Evolutionary conservation across 2,888 invertebrate genomes (phyloP), one percentile per base, ranked within the genome.

Genomic region (Agrotis exclamationis): DNA sequence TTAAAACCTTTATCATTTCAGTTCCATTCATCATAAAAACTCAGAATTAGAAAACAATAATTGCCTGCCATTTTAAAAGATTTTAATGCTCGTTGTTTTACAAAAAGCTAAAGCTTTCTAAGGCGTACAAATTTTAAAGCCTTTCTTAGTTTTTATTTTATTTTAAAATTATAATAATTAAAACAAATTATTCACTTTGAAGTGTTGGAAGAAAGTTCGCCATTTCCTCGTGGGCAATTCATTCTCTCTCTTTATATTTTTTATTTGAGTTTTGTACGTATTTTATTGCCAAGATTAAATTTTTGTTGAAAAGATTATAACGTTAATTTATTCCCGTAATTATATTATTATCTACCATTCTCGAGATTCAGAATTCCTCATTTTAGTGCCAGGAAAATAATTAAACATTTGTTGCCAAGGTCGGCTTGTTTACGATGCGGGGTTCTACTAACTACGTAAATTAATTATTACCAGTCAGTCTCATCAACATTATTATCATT

Each of bases 151-250:
- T 62, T 53, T 47, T 66, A 56, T 66, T 67, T 76, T 44, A 71
- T 59, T 70, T 60, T 22, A 63, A 67, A 28, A 71, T 58, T 63
- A 56, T 45, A 63, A 60, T 48, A 63, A 60, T 51, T 58, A 28
- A 47, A 14, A 57, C 65, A 65, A 68, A 59, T 73, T 63, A 77
- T 77, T 82, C 54, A 53, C 50, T 77, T 65, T 56, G 70, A 63
- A 69, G 54, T 62, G 39, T 81, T 18, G 9, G 48, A 51, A 2
- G 51, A 62, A 64, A 60, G 53, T 18, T 11, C 54, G 22, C 20
- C 22, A 4, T 45, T 70, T 62, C 54, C 39, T 58, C 11, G 24
- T 28, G 45, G 28, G 45, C 51, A 24, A 57, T 71, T 63, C 5
- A 60, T 66, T 56, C 0, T 33, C 45, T 28, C 14, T 39, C 28